Percentiles rank a stretch among this genome's conserved stretches.
These are phyloP conservation scores for Biston stratarius DNA, from an alignment of 2,888 invertebrate species.

Conservation along the genomic window DNA sequence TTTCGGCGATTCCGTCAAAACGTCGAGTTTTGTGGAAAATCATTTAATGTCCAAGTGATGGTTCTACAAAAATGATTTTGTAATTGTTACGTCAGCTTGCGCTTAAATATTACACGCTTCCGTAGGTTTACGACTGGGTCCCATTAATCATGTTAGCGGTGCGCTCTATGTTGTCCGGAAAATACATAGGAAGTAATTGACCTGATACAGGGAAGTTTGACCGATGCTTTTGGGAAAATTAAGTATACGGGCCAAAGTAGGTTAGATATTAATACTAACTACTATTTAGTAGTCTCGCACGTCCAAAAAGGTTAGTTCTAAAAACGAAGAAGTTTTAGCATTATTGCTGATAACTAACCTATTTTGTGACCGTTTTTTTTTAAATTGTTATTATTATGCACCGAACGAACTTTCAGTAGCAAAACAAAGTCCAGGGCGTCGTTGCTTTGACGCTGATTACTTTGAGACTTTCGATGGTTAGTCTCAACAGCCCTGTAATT, in stretches of 20 bases:
- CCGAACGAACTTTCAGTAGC: too few species aligned
- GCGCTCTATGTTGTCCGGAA: conserved; percentile 40
- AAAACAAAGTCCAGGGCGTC: too few species aligned
- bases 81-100: conserved; percentile 47
- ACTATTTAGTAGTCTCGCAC: too few species aligned
- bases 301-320: too few species aligned
- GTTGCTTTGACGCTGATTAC: too few species aligned
- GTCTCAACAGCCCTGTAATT: too few species aligned
- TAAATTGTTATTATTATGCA: too few species aligned
- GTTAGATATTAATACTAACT: conserved; percentile 1
- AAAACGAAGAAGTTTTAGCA: too few species aligned
- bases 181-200: conserved; percentile 49
- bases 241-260: conserved; percentile 20
- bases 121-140: conserved; percentile 49
- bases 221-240: conserved; percentile 41
- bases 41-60: background rate
- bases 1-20: too few species aligned
- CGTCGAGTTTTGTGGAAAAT: background rate
- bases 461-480: too few species aligned
- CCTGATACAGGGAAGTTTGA: conserved; percentile 40
- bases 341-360: too few species aligned
- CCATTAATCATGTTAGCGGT: conserved; percentile 50
- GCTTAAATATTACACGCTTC: conserved; percentile 51
- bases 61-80: conserved; percentile 8
- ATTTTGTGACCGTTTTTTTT: too few species aligned